Percentiles rank a stretch among this genome's conserved stretches.
Evolutionary conservation across 92 coral and sea anemone genomes (phyloP).

Genomic region (Desmophyllum pertusum): DNA sequence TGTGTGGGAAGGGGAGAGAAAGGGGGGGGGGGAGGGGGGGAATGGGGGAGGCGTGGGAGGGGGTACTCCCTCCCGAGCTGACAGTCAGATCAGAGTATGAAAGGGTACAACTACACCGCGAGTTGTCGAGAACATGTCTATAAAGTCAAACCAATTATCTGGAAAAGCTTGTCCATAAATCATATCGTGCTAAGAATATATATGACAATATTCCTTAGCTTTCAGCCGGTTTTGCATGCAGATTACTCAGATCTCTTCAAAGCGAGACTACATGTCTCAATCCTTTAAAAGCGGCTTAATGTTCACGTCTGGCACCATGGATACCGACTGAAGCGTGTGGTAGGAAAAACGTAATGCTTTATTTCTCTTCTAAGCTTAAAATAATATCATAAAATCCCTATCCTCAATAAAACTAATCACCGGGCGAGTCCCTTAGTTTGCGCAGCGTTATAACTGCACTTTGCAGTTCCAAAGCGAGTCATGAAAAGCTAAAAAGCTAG

Average conservation of each 20-base stretch:
- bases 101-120: too few relatives aligned
- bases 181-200: not conserved
- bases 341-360: slow-evolving; percentile 1
- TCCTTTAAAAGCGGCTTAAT: not conserved
- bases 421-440: not conserved
- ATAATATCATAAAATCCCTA: not conserved
- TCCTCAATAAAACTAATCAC: not conserved
- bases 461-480: not conserved
- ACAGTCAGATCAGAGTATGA: too few relatives aligned
- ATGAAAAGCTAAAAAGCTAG: not conserved
- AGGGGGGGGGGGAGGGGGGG: too few relatives aligned
- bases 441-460: not conserved
- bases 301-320: not conserved
- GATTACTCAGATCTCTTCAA: not conserved
- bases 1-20: too few relatives aligned
- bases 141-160: not conserved
- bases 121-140: not conserved
- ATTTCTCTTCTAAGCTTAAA: not conserved
- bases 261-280: not conserved
- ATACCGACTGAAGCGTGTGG: not conserved
- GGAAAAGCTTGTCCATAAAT: not conserved
- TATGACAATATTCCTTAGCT: too few relatives aligned
- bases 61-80: too few relatives aligned
- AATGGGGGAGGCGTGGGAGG: too few relatives aligned
- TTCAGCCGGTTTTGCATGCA: not conserved